phyloP scores from a whole-genome alignment of 2,888 invertebrate genomes.

The Aporophyla nigra region DNA sequence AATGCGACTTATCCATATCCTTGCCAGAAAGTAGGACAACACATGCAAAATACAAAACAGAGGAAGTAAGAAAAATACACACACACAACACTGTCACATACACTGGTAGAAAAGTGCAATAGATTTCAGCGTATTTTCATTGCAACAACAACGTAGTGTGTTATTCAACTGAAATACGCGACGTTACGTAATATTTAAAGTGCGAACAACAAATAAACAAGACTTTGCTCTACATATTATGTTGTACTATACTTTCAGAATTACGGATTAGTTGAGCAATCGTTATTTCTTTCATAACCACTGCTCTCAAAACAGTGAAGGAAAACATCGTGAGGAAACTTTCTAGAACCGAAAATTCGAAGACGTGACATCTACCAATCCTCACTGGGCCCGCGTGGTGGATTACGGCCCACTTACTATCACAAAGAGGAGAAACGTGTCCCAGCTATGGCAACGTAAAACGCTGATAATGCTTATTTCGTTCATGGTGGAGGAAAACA shows the following conservation, averaged over 20 bases:
- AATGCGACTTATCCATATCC: not conserved
- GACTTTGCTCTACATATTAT: conserved; percentile 17
- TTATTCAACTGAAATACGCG: conserved; percentile 10
- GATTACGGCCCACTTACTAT: too few species aligned
- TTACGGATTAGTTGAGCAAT: conserved; percentile 26
- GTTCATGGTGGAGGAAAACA: conserved; percentile 17
- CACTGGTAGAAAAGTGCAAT: conserved; percentile 11
- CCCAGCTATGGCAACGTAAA: too few species aligned
- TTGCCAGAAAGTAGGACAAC: not conserved
- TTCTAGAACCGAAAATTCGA: too few species aligned
- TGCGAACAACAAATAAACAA: conserved; percentile 48
- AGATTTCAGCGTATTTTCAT: conserved; percentile 17
- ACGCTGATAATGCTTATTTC: conserved; percentile 12
- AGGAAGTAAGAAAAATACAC: not conserved
- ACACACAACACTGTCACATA: too few species aligned
- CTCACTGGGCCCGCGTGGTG: too few species aligned
- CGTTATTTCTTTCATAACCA: conserved; percentile 15
- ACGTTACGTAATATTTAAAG: conserved; percentile 34
- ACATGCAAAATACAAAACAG: not conserved
- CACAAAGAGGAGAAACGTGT: too few species aligned
- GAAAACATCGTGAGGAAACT: too few species aligned
- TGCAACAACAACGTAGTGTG: conserved; percentile 16
- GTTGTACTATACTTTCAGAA: conserved; percentile 22
- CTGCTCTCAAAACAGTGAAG: too few species aligned
- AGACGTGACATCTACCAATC: too few species aligned